Conservation (phyloP, 1,140 invertebrate species). For the Drosophila orena region DNA sequence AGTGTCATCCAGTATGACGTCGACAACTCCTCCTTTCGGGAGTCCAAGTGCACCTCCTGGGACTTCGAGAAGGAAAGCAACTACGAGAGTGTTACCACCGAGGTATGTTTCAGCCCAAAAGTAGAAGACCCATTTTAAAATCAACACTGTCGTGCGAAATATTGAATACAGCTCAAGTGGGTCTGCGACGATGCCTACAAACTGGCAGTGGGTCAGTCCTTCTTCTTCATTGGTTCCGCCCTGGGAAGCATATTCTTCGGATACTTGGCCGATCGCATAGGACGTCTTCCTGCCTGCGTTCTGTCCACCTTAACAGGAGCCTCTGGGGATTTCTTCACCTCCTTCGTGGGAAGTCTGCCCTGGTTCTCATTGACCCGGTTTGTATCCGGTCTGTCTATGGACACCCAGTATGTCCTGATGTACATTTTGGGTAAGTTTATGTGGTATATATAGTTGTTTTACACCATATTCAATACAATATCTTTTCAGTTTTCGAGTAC, state of each 20-base stretch:
- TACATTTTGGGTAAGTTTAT: conserved; percentile 86
- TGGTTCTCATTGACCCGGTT: conserved; percentile 86
- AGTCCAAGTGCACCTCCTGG: conserved; percentile 81
- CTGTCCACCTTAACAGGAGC: conserved; percentile 86
- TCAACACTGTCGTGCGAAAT: conserved; percentile 34
- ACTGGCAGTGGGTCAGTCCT: conserved; percentile 86
- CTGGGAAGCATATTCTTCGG: conserved; percentile 87
- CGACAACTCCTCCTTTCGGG: background rate
- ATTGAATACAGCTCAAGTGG: conserved; percentile 86
- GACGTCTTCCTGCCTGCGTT: conserved; percentile 86
- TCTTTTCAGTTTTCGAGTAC: conserved; percentile 87
- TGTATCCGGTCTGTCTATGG: conserved; percentile 86
- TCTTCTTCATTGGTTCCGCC: conserved; percentile 87
- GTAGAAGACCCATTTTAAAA: conserved; percentile 26
- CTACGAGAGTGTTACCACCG: conserved; percentile 86
- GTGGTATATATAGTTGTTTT: too few species aligned
- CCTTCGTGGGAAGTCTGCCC: conserved; percentile 85
- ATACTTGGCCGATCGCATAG: conserved; percentile 86
- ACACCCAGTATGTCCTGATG: conserved; percentile 87
- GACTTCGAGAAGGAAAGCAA: conserved; percentile 84
- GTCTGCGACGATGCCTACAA: conserved; percentile 87
- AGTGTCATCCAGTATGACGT: conserved; percentile 15
- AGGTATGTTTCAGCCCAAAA: conserved; percentile 84
- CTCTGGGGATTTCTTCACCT: conserved; percentile 86
- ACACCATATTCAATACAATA: accelerated